Base-by-base conservation (phyloP, 2,113 vertebrate genomes). In the Petrocephalus microphthalmus region DNA sequence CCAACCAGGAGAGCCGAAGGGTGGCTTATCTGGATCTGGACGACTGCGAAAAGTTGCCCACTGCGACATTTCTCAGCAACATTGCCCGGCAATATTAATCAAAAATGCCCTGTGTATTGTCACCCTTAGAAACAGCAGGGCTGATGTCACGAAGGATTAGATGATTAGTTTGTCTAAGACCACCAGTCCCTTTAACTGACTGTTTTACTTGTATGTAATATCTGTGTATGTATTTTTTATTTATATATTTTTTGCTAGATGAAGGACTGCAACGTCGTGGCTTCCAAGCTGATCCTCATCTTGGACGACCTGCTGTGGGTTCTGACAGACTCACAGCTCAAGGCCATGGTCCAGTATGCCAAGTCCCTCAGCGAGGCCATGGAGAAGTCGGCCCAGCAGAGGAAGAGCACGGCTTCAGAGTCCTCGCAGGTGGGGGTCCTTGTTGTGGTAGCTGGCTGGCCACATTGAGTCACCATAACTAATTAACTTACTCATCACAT, bases 341-440 rank as follows among this genome's bases (percentile, higher is more conserved):
- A 99, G 94, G 98, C 98, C 89, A 99, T 99, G 98, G 97, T 99
- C 86, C 98, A 99, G 78, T 99, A 99, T 88, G 98, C 98, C 89
- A 99, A 99, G 93, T 99, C 98, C 90, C 97, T 99, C 74, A 98
- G 98, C 88, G 98, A 99, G 95, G 97, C 96, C 90, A 99, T 99
- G 96, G 98, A 99, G 93, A 99, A 96, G 91, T 99, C 98, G 25
- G 96, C 98, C 10, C 97, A 99, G 90, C 98, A 99, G 93, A 97
- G 98, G 91, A 99, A 99, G 93, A 99, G 97, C 91, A 95, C 97
- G 95, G 97, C 97, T 93, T 94, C 97, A 52, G 98, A 99, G 90
- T 95, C 96, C 74, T 87, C 94, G n/a, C 96, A 96, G 95, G 97
- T 97, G n/a, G 90, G 91, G 64, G 29, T 42, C 37, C 82, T 84